Percentiles rank a stretch among this genome's conserved stretches.
Conservation (phyloP, 2,888 invertebrate species). For the Drosophila multiciliata region DNA sequence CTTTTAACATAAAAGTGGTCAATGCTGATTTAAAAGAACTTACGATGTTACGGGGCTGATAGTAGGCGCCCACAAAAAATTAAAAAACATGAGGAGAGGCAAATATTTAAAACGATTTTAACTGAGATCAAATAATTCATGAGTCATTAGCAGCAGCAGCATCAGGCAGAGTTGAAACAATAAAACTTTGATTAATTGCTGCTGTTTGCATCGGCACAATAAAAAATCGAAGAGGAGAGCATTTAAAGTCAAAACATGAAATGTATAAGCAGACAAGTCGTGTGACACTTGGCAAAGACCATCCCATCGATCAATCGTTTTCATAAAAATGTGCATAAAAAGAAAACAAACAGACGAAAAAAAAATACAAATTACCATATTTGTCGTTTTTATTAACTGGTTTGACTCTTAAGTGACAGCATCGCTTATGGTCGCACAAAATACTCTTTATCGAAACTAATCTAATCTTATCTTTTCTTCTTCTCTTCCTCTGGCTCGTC, state of each 20-base stretch:
- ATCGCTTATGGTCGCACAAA: slow-evolving; percentile 35
- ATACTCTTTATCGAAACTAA: slow-evolving; percentile 41
- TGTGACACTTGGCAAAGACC: slow-evolving; percentile 47
- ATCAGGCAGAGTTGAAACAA: slow-evolving; percentile 33
- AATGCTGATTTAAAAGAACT: background rate
- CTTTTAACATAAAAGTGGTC: background rate
- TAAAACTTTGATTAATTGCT: slow-evolving; percentile 71
- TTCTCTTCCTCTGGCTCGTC: background rate
- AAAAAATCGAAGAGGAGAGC: background rate
- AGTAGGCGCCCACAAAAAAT: slow-evolving; percentile 4
- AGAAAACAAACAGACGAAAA: slow-evolving; percentile 15
- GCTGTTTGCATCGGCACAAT: slow-evolving; percentile 18
- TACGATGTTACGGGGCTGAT: slow-evolving; percentile 8
- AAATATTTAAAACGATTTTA: slow-evolving; percentile 54
- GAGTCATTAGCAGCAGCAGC: slow-evolving; percentile 35
- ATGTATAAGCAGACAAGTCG: slow-evolving; percentile 28
- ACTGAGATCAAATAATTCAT: slow-evolving; percentile 55
- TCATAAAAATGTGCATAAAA: slow-evolving; percentile 24
- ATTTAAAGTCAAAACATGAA: slow-evolving; percentile 35
- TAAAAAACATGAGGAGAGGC: slow-evolving; percentile 6
- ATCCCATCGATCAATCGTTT: slow-evolving; percentile 42
- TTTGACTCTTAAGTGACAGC: slow-evolving; percentile 47
- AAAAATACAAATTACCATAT: slow-evolving; percentile 41
- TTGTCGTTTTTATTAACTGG: slow-evolving; percentile 20
- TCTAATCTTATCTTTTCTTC: slow-evolving; percentile 5